Base-by-base conservation (phyloP, 1,140 invertebrate species). In the Eupristina koningsbergeri region DNA sequence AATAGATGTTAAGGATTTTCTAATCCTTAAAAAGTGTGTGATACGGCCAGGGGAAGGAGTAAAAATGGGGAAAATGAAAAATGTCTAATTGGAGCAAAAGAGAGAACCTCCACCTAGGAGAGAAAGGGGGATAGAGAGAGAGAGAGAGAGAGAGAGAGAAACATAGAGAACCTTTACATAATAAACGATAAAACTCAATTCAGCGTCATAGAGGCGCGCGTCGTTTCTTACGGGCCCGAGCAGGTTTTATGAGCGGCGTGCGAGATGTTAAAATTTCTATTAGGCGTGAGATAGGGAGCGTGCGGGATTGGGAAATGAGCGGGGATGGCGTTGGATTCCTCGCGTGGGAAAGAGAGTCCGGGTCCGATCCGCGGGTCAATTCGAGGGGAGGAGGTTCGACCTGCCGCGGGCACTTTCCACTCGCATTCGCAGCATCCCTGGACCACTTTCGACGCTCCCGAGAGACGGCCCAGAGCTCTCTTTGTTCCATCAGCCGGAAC, bases 261-360 rank as follows among this genome's bases (percentile, higher is more conserved):
- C 76, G 76, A 50, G 61, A 45, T 64, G 76, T 79, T 79, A 79
- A 74, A 84, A 80, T 75, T 74, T 84, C 83, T 78, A 80, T 84
- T 84, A 84, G 53, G n/a, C 29, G 13, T 29, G 19, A 17, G 31
- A 11, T 8, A 19, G 26, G 17, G 26, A 34, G 22, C 17, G 47
- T 47, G 47, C 34, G 34, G 47, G 17, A 29, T 50, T 9, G n/a
- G 22, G 41, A 17, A 73, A 69, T 80, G 81, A 77, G 22, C 58
- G 58, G 31, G 39, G n/a, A 73, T 41, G 41, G 58, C 64, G 36
- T 36, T 36, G 67, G 11, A 71, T 77, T 53, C 63, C 78, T 61
- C 80, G 58, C 80, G 80, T 76, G 80, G 80, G 73, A 76, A 82
- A 82, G 80, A 53, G 71, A 74, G 80, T 50, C 19, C 67, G 74